Evolutionary conservation across 2,888 invertebrate genomes (phyloP).

Genomic region (Thysanoteuthis rhombus): DNA sequence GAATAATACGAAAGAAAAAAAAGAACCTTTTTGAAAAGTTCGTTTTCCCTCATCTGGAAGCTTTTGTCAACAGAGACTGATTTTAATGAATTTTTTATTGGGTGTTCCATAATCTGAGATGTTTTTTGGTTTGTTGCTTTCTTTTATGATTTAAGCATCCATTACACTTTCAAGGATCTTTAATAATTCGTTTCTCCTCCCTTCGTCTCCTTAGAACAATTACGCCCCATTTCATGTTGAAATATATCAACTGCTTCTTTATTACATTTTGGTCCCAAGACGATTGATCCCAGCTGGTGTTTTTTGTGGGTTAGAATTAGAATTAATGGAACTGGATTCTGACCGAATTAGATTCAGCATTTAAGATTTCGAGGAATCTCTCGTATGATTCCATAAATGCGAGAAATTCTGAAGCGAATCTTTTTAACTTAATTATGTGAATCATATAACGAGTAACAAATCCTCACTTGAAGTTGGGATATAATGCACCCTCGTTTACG

Average conservation of each 20-base stretch:
- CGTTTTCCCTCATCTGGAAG: neutral
- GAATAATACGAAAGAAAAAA: neutral
- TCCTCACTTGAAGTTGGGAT: too few relatives aligned
- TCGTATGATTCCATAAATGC: too few relatives aligned
- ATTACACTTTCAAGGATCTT: neutral
- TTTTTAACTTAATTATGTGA: too few relatives aligned
- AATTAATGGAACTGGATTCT: too few relatives aligned
- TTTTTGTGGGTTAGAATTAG: too few relatives aligned
- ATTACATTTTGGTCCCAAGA: neutral
- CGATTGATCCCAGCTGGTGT: neutral
- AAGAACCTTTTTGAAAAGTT: too few relatives aligned
- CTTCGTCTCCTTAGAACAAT: neutral
- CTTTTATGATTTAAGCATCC: neutral
- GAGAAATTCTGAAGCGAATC: too few relatives aligned
- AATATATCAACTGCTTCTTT: neutral
- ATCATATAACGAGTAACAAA: too few relatives aligned
- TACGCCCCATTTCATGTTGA: neutral
- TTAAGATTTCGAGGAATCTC: too few relatives aligned
- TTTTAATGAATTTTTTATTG: neutral
- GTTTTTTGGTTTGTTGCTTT: neutral
- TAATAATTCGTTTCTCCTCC: neutral
- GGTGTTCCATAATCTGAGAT: neutral
- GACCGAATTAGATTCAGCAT: too few relatives aligned
- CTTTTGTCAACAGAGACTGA: neutral
- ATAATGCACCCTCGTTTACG: too few relatives aligned